Base-by-base conservation (phyloP, 2,888 invertebrate genomes). In the Amphipyra berbera region DNA sequence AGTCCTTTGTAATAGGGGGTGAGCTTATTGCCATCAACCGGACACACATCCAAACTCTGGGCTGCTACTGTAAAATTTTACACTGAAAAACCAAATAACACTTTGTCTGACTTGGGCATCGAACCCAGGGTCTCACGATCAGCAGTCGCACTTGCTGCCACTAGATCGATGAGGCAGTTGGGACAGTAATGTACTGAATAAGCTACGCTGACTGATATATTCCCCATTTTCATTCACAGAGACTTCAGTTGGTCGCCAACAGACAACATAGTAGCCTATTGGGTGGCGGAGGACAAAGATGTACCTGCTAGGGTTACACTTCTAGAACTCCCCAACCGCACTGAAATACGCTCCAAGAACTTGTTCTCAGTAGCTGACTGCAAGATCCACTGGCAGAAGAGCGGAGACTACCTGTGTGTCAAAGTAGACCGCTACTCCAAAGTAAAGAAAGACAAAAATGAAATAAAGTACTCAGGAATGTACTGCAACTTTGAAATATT, bases 181-280 rank as follows among this genome's bases (percentile, higher is more conserved):
- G n/a, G n/a, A n/a, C n/a, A n/a, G n/a, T n/a, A n/a, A n/a, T n/a
- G n/a, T n/a, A n/a, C n/a, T n/a, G n/a, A n/a, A n/a, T n/a, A n/a
- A n/a, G n/a, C n/a, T n/a, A n/a, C n/a, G n/a, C n/a, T n/a, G n/a
- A n/a, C n/a, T n/a, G 0, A 4, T 12, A 15, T 15, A 35, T 15
- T 35, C 0, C 12, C n/a, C 33, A 35, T 52, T 59, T 56, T 13
- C 6, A 12, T 47, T 78, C 66, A 73, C 90, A 96, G 98, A 74
- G 99, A 99, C 85, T 99, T 99, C 93, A 97, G 97, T 78, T 99
- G 99, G 99, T 99, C 99, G 0, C 99, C 99, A 0, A 98, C 99
- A 0, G 99, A 99, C 88, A 99, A 99, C 87, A 96, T 98, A 38
- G 96, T 99, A 48, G 99, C 99, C 0, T 99, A 99, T 90, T 99